These are phyloP conservation scores for Plutomurus gul DNA, from an alignment of 1,140 invertebrate genomes.

Conservation along the genomic window DNA sequence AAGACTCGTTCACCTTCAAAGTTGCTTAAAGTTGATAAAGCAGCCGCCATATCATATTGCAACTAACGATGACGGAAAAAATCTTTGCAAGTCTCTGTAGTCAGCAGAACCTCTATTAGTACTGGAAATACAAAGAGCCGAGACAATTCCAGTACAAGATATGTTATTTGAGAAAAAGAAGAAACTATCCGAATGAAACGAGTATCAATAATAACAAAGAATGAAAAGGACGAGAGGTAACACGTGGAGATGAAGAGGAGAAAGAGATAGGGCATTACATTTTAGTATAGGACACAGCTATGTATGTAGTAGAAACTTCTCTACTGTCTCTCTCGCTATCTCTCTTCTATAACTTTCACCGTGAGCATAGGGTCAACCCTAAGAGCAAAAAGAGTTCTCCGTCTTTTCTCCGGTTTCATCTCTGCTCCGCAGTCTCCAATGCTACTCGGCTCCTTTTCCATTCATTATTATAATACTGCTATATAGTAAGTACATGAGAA, in stretches of 20 bases:
- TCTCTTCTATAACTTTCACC: too few species aligned
- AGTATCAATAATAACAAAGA: constrained; percentile 24
- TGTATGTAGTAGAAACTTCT: background rate
- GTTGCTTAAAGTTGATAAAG: background rate
- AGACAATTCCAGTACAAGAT: too few species aligned
- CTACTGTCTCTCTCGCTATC: background rate
- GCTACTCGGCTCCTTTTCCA: too few species aligned
- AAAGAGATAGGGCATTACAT: background rate
- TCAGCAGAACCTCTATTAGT: background rate
- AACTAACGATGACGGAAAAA: background rate
- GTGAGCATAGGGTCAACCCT: background rate
- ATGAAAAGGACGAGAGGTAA: constrained; percentile 10
- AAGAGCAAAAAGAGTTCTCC: background rate
- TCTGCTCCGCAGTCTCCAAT: too few species aligned
- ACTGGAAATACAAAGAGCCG: too few species aligned
- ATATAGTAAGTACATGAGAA: background rate
- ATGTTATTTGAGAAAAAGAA: too few species aligned
- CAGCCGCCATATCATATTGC: background rate
- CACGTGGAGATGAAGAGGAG: background rate
- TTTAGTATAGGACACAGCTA: background rate
- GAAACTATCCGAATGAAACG: too few species aligned
- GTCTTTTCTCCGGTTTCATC: too few species aligned
- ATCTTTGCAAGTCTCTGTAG: background rate
- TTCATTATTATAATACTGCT: too few species aligned
- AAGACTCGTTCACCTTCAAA: background rate